Conservation (phyloP, 2,113 vertebrate species). For the Tychaedon coryphoeus region DNA sequence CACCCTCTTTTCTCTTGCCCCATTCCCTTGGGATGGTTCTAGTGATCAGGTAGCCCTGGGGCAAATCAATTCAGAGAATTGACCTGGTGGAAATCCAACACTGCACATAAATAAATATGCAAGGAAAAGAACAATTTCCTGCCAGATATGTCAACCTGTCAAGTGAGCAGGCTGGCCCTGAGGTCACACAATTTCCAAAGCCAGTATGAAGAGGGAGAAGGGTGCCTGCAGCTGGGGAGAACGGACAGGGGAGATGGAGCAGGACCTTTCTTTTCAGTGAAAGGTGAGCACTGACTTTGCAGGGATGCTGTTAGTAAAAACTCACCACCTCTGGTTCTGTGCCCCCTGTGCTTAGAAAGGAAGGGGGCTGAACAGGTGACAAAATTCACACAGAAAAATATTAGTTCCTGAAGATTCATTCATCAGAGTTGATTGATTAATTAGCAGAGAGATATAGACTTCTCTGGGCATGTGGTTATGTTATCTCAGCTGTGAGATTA, state of each 20-base stretch:
- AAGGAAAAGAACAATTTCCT: not conserved
- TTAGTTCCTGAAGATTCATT: not conserved
- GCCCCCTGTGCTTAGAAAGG: not conserved
- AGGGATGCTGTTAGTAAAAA: not conserved
- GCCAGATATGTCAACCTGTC: not conserved
- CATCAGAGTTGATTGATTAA: not conserved
- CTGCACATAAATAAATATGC: not conserved
- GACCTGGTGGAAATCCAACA: constrained; percentile 7
- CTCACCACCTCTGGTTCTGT: rapidly evolving
- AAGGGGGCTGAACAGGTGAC: rapidly evolving
- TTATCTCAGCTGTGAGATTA: not conserved
- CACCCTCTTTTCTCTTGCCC: not conserved
- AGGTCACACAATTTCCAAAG: not conserved
- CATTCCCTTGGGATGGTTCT: not conserved
- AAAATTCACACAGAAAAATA: not conserved
- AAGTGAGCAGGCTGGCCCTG: not conserved
- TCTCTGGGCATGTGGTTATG: not conserved
- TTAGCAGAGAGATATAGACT: not conserved
- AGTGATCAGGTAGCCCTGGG: not conserved
- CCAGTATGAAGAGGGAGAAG: not conserved
- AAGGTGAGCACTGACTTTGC: not conserved
- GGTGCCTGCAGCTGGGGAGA: not conserved
- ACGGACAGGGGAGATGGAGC: not conserved
- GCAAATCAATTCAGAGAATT: constrained; percentile 6
- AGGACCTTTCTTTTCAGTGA: not conserved